Evolutionary conservation across 1,140 invertebrate species (phyloP), one percentile per base, ranked within the genome.

Genomic region (Drosophila sechellia): DNA sequence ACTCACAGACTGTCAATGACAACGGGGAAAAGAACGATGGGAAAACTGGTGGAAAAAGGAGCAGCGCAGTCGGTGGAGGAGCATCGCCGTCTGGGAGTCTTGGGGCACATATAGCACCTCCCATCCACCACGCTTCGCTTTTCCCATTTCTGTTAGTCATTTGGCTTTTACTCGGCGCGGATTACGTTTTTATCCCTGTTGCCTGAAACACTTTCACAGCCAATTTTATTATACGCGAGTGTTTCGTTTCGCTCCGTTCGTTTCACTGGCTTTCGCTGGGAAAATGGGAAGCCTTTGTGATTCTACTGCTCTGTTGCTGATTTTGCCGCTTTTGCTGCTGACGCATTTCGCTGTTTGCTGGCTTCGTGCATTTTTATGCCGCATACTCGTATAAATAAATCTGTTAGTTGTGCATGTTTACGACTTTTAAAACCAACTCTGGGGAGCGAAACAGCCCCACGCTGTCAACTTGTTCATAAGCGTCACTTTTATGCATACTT

Each of bases 381-480:
- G 79, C 84, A 84, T 89, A 22, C 20, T 22, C 20, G 20, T 22
- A 89, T 89, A 89, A 89, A 89, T 89, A 89, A 89, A 89, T 89
- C 84, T 89, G 84, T 89, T 89, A 89, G 84, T 89, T 89, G 84
- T 89, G 84, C 84, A 89, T 89, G 84, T 89, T 89, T 89, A 89
- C 84, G 84, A 89, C 84, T 84, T 89, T 87, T 87, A 79, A 89
- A 87, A 87, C 79, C 79, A 42, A 68, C 72, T 78, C 52, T 43
- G 52, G 60, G 77, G 77, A 59, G 69, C 42, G 5, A 10, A 31
- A 31, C 5, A 31, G 0, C 13, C 22, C 49, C 48, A 27, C 59
- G 53, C 64, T 77, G 71, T 72, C 79, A 87, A 79, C 75, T 81
- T 79, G 72, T 89, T 81, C 84, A 84, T 71, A 84, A 89, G 77